Evolutionary conservation across 2,113 vertebrate species (phyloP).

Genomic region (Rhizomys pruinosus): DNA sequence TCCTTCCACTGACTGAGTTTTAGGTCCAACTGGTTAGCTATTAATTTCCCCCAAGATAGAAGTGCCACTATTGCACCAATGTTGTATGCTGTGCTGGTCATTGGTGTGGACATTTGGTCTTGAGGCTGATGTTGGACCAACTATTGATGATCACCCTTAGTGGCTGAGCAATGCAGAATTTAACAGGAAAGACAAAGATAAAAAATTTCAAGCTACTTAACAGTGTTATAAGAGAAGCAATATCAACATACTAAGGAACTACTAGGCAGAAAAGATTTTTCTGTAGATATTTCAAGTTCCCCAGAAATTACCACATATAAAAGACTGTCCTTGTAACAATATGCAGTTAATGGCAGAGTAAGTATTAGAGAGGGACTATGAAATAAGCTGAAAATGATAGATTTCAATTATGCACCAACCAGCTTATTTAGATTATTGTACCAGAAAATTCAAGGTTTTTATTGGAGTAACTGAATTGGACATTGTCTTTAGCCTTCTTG

Average conservation of each 20-base stretch:
- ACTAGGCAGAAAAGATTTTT: neutral
- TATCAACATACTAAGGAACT: neutral
- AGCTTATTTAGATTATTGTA: neutral
- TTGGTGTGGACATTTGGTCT: no score
- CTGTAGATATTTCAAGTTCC: neutral
- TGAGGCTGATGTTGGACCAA: no score
- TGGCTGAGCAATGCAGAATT: slow-evolving; percentile 6
- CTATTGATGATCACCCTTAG: no score
- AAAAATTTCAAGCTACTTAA: neutral
- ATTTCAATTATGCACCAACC: neutral
- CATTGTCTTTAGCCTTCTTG: neutral
- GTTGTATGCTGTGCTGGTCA: no score
- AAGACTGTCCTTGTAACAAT: neutral
- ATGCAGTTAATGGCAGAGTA: neutral
- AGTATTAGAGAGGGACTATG: neutral
- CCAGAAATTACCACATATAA: neutral
- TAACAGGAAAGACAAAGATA: neutral
- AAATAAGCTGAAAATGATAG: neutral
- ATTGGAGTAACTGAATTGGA: neutral
- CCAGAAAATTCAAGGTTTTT: slow-evolving; percentile 42
- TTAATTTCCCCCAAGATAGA: no score
- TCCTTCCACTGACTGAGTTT: no score
- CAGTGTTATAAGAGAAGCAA: neutral
- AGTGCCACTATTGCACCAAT: no score
- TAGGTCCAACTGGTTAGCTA: no score